Evolutionary conservation across 2,888 invertebrate genomes (phyloP).

Genomic region (Caenorhabditis becei): DNA sequence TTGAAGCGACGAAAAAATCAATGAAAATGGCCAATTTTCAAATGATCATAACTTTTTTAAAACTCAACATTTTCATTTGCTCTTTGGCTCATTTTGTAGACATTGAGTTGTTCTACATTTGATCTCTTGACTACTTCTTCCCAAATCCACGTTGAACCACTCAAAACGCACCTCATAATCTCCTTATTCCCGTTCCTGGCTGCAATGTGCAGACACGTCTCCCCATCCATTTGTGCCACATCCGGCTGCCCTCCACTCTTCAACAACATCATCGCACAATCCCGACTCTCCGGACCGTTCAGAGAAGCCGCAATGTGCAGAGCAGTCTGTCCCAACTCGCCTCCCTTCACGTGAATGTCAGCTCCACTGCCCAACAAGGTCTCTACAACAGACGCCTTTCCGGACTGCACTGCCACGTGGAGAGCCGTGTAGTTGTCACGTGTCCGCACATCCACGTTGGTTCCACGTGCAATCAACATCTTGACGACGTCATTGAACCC

Average conservation of each 20-base stretch:
- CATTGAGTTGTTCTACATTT: neutral
- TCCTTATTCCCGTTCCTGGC: conserved; percentile 93
- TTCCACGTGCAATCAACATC: conserved; percentile 94
- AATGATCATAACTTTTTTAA: no score
- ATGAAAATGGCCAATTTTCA: no score
- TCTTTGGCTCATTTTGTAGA: no score
- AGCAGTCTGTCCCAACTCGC: conserved; percentile 90
- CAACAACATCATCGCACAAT: conserved; percentile 95
- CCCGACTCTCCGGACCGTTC: conserved; percentile 87
- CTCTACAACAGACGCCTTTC: conserved; percentile 82
- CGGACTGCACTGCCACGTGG: conserved; percentile 91
- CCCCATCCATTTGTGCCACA: conserved; percentile 93
- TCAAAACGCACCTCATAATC: conserved; percentile 84
- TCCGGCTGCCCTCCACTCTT: conserved; percentile 98
- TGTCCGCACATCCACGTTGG: conserved; percentile 95
- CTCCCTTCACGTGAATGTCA: conserved; percentile 93
- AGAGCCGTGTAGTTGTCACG: conserved; percentile 98
- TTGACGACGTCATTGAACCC: conserved; percentile 89
- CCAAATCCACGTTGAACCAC: neutral
- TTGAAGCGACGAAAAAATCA: no score
- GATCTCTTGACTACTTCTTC: neutral
- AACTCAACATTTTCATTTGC: no score
- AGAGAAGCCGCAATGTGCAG: conserved; percentile 87
- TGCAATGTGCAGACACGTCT: conserved; percentile 97
- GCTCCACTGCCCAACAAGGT: conserved; percentile 94